Evolutionary conservation across 1,140 invertebrate species (phyloP), one percentile per base, ranked within the genome.

Genomic region (Hetaerina americana): DNA sequence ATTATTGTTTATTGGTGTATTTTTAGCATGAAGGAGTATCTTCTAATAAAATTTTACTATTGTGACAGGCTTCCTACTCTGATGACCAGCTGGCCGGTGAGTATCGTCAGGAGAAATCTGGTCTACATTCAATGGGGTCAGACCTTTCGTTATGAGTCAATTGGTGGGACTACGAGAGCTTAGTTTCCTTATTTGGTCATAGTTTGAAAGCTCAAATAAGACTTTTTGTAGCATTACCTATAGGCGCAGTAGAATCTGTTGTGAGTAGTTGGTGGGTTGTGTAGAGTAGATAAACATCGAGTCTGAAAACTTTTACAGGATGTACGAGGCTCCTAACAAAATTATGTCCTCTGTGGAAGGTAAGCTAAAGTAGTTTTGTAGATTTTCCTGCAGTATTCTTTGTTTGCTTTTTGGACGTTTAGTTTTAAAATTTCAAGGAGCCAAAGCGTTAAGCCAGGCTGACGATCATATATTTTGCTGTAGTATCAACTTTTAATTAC

Each of bases 61-160:
- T 78, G 73, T 90, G 88, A 72, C 86, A 94, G 92, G 91, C 89
- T 79, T 90, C 90, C 77, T 93, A 93, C 81, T 89, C 89, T 29
- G 93, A 95, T 84, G 92, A 95, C 85, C 92, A 94, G 84, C 87
- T 94, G 82, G 88, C 90, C 79, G 92, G 92, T 94, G 85, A 92
- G 91, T 89, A 76, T 79, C 79, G 75, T 76, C 72, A 72, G 75
- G 40, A 57, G 40, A 57, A 57, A 57, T 57, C 40, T 57, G 40
- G 40, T 57, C 40, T 57, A 57, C 40, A 57, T 57, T 57, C 40
- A 76, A 77, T 72, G 76, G 78, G 75, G 78, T 78, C 75, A 76
- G 74, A 28, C 73, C 77, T 80, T 80, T 72, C 81, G 79, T 80
- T 78, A 74, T 80, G 78, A 73, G 40, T 57, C 40, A 57, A 57